Evolutionary conservation across 1,140 invertebrate genomes (phyloP).

Genomic region (Scaptomyza montana): DNA sequence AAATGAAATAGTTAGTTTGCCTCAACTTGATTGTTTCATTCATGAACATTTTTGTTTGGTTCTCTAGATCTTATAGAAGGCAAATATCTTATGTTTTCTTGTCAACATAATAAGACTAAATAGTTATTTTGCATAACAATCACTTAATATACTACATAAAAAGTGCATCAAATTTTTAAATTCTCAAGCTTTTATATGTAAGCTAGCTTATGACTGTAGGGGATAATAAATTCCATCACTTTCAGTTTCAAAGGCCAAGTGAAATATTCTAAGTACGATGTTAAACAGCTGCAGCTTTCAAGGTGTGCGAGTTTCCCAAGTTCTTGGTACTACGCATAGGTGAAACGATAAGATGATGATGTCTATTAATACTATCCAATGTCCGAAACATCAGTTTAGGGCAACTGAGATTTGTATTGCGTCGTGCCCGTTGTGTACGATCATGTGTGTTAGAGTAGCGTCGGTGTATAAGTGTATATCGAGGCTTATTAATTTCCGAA

Average conservation of each 20-base stretch:
- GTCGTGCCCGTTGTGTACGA: constrained; percentile 19
- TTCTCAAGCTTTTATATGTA: constrained; percentile 20
- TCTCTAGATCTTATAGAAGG: background rate
- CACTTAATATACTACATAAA: background rate
- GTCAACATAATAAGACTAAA: constrained; percentile 28
- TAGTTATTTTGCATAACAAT: background rate
- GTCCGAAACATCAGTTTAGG: constrained; percentile 63
- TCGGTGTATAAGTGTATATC: constrained; percentile 25
- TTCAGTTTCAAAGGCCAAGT: background rate
- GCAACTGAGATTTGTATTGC: constrained; percentile 58
- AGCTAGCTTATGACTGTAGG: background rate
- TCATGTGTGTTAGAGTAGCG: background rate
- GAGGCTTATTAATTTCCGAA: constrained; percentile 68
- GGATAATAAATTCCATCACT: constrained; percentile 4
- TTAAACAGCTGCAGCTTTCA: constrained; percentile 38
- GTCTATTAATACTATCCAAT: constrained; percentile 60
- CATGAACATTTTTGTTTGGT: constrained; percentile 44
- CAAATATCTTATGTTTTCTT: constrained; percentile 9
- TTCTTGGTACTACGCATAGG: constrained; percentile 56
- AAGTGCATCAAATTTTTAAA: background rate
- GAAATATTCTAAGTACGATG: constrained; percentile 1
- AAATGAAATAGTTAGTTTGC: constrained; percentile 25
- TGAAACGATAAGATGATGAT: constrained; percentile 47
- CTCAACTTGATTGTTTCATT: constrained; percentile 49
- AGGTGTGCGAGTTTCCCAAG: constrained; percentile 46